A percentile compares a stretch with the other conserved stretches of the same genome.
Evolutionary conservation across 1,140 invertebrate species (phyloP).

Genomic region (Drosophila elegans): DNA sequence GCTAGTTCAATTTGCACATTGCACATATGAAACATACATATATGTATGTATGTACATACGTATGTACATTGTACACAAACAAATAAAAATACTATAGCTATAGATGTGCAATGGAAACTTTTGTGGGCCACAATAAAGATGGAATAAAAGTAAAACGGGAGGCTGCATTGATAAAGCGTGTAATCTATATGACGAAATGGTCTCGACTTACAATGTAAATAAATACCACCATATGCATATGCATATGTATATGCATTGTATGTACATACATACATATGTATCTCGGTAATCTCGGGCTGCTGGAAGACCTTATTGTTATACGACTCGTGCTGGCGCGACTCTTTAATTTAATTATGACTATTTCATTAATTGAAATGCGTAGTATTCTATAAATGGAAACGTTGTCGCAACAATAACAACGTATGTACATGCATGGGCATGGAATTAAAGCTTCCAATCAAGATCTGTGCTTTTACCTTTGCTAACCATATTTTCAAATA

Average conservation of each 20-base stretch:
- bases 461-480: constrained; percentile 23
- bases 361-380: constrained; percentile 78
- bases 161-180: constrained; percentile 67
- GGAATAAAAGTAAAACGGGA: constrained; percentile 47
- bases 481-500: constrained; percentile 29
- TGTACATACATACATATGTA: constrained; percentile 15
- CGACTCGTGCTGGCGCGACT: constrained; percentile 40
- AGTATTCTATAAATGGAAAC: constrained; percentile 49
- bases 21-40: constrained; percentile 16
- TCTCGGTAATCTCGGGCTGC: constrained; percentile 19
- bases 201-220: constrained; percentile 49
- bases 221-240: neutral
- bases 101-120: constrained; percentile 48
- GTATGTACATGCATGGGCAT: neutral
- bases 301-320: constrained; percentile 45
- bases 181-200: constrained; percentile 65
- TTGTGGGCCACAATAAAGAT: constrained; percentile 35
- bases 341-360: constrained; percentile 78
- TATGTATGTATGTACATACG: neutral
- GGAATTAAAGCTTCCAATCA: constrained; percentile 34
- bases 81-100: neutral
- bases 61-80: neutral
- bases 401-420: constrained; percentile 12
- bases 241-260: constrained; percentile 14
- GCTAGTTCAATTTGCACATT: constrained; percentile 14